Evolutionary conservation across 2,888 invertebrate species (phyloP).

Genomic region (Endotricha flammealis): DNA sequence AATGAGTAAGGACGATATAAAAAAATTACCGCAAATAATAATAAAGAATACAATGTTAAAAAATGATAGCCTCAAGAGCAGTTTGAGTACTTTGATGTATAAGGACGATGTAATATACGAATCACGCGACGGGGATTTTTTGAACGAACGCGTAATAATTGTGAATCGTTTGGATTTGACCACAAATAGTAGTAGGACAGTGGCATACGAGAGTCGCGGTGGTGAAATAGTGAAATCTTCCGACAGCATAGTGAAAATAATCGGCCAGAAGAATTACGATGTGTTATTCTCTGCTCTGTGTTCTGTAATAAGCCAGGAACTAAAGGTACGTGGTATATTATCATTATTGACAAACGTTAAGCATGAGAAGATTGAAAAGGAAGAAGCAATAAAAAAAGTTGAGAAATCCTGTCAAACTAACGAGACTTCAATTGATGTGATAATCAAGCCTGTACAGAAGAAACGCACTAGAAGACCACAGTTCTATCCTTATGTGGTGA

Average conservation of each 20-base stretch:
- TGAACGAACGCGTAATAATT: slow-evolving; percentile 38
- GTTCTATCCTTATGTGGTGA: slow-evolving; percentile 44
- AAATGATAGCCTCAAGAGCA: too few species aligned
- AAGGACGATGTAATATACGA: slow-evolving; percentile 43
- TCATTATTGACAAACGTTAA: slow-evolving; percentile 34
- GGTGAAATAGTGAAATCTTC: slow-evolving; percentile 44
- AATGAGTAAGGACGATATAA: too few species aligned
- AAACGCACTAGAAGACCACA: slow-evolving; percentile 27
- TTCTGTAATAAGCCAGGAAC: slow-evolving; percentile 48
- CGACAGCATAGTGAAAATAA: slow-evolving; percentile 39
- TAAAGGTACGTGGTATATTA: slow-evolving; percentile 47
- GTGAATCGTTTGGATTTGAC: slow-evolving; percentile 33
- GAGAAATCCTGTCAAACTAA: slow-evolving; percentile 36
- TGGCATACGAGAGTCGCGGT: slow-evolving; percentile 26
- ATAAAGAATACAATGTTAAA: too few species aligned
- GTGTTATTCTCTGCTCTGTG: slow-evolving; percentile 46
- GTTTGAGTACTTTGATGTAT: too few species aligned
- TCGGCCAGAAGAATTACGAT: slow-evolving; percentile 57
- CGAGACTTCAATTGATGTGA: slow-evolving; percentile 24
- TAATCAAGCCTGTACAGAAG: slow-evolving; percentile 19
- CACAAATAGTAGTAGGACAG: slow-evolving; percentile 38
- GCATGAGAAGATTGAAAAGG: background rate
- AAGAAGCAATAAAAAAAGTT: background rate
- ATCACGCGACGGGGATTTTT: slow-evolving; percentile 36
- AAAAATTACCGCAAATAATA: too few species aligned